Percentiles rank a stretch among this genome's conserved stretches.
Conservation (phyloP, 2,888 invertebrate species). For the Clivina fossor region DNA sequence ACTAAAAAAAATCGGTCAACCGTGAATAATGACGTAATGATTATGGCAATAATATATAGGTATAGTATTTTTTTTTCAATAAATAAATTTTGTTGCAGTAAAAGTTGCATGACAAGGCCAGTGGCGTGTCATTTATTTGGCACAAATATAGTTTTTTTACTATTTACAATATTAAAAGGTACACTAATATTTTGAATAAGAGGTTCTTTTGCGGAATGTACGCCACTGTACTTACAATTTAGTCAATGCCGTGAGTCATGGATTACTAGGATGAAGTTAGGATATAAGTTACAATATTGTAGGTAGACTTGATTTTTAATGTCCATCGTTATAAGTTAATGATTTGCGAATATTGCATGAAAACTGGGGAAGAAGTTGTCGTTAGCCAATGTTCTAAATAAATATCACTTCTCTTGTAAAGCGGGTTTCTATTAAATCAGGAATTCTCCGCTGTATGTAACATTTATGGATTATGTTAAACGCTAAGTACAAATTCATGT, state of each 20-base stretch:
- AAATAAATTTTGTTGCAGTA: constrained; percentile 32
- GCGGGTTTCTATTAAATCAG: constrained; percentile 26
- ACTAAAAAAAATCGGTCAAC: constrained; percentile 25
- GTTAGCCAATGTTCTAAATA: constrained; percentile 31
- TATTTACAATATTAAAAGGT: constrained; percentile 29
- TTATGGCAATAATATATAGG: constrained; percentile 30
- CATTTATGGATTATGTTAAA: constrained; percentile 24
- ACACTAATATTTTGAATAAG: constrained; percentile 20
- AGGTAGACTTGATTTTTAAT: not conserved
- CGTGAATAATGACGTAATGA: constrained; percentile 30
- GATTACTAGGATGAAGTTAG: not conserved
- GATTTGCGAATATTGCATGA: too few species aligned
- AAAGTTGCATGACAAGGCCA: constrained; percentile 33
- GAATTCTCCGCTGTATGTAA: constrained; percentile 27
- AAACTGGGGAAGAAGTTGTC: too few species aligned
- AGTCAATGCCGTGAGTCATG: constrained; percentile 9
- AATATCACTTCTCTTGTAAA: constrained; percentile 27
- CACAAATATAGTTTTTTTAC: constrained; percentile 26
- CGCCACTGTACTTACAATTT: constrained; percentile 25
- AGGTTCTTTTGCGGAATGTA: constrained; percentile 16
- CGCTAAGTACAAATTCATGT: constrained; percentile 34
- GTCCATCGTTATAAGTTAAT: not conserved
- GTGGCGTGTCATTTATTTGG: constrained; percentile 33
- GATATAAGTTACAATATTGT: too few species aligned
- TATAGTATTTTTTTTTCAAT: constrained; percentile 14